Base-by-base conservation (phyloP, 2,113 vertebrate species). In the Uria lomvia region DNA sequence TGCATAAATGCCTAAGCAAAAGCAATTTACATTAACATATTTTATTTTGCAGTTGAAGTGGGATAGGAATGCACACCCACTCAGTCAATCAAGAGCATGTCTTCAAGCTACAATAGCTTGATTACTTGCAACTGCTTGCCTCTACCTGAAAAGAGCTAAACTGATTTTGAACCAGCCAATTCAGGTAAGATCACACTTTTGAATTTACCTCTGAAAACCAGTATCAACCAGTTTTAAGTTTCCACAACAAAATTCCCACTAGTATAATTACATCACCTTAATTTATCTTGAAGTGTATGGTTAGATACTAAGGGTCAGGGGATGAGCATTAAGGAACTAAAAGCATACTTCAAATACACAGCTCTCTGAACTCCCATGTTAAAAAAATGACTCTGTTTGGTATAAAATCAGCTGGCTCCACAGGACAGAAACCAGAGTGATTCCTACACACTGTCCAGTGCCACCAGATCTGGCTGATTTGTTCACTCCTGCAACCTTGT, bases 1-100 rank as follows among this genome's bases (percentile, higher is more conserved):
- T 86, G 83, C 79, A 88, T 90, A 88, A 95, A 91, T 94, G 91
- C 74, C 85, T 91, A 82, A 88, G 96, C 78, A 76, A 93, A 94
- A 92, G 77, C 66, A 91, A 95, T 93, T 95, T 83, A 86, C 74
- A 96, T 97, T 94, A 95, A 87, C 92, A 91, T 96, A 91, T 93
- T 94, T 96, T 95, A 91, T 92, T 96, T 91, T 95, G 94, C 94
- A 94, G 91, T 83, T 81, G 70, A 93, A 96, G 94, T 96, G 92
- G 96, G 94, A 75, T 94, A 95, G 90, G 77, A 95, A 95, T 50
- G 66, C 90, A 93, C 93, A 82, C 92, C 94, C 74, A 96, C 96
- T 90, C 81, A 96, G 82, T 96, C 94, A 94, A 94, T 92, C 94
- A 94, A 84, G 90, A 94, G 62, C 59, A 78, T 68, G 58, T 96